A percentile compares a stretch with the other conserved stretches of the same genome.
Evolutionary conservation across 2,888 invertebrate genomes (phyloP).

Genomic region (Apocheima hispidaria): DNA sequence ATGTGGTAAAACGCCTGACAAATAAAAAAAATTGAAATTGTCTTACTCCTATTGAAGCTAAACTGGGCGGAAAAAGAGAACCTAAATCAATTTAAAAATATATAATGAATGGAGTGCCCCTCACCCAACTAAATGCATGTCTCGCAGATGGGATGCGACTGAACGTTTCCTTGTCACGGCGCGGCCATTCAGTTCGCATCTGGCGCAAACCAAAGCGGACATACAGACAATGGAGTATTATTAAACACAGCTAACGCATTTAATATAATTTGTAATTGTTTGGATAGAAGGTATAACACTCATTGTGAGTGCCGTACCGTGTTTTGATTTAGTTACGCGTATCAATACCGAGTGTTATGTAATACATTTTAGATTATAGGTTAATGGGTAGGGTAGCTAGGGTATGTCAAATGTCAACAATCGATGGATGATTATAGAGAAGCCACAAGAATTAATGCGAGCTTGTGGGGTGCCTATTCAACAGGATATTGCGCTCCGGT

Average conservation of each 20-base stretch:
- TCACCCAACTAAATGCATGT: conserved; percentile 12
- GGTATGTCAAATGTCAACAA: not conserved
- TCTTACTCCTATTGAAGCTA: not conserved
- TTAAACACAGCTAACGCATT: conserved; percentile 33
- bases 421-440: not conserved
- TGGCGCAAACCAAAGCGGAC: conserved; percentile 21
- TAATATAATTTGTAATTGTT: conserved; percentile 32
- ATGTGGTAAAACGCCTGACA: too few relatives aligned
- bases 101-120: not conserved
- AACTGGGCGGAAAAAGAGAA: not conserved
- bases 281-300: conserved; percentile 34
- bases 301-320: conserved; percentile 34
- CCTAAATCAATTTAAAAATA: not conserved
- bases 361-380: not conserved
- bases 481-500: not conserved
- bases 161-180: not conserved
- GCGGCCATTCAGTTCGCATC: not conserved
- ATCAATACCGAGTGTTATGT: conserved; percentile 13
- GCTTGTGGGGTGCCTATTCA: not conserved
- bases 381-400: not conserved
- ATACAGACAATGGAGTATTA: conserved; percentile 44
- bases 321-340: conserved; percentile 34
- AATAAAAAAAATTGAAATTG: too few relatives aligned
- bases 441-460: not conserved
- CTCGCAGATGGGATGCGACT: conserved; percentile 4